phyloP scores from a whole-genome alignment of 1,140 invertebrate genomes.

The Ostrea edulis region DNA sequence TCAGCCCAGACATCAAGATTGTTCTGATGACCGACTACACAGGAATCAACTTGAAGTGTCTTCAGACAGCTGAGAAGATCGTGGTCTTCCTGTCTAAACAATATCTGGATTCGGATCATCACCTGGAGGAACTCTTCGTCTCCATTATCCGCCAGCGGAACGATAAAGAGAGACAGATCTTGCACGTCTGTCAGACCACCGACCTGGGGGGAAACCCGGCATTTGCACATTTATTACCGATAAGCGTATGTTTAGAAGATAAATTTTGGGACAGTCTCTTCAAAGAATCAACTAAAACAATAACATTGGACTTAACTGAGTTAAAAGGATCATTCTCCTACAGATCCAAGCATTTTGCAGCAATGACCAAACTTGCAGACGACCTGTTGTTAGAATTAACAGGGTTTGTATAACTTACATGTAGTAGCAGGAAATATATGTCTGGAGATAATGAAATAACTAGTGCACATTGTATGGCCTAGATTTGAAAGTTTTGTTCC shows the following conservation, averaged over 20 bases:
- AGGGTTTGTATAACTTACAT: not conserved
- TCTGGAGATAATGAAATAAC: not conserved
- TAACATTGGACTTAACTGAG: not conserved
- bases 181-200: constrained; percentile 52
- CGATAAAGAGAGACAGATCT: constrained; percentile 29
- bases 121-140: constrained; percentile 64
- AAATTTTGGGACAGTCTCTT: constrained; percentile 49
- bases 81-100: constrained; percentile 64
- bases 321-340: constrained; percentile 42
- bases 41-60: constrained; percentile 46
- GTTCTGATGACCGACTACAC: constrained; percentile 48
- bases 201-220: constrained; percentile 45
- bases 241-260: constrained; percentile 53
- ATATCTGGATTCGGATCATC: constrained; percentile 52
- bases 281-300: constrained; percentile 21
- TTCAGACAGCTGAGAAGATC: constrained; percentile 62
- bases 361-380: constrained; percentile 46
- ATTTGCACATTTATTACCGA: constrained; percentile 60
- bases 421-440: not conserved
- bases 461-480: not conserved
- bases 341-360: constrained; percentile 22
- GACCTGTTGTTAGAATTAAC: constrained; percentile 43
- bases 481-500: not conserved
- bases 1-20: constrained; percentile 41
- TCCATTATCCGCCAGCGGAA: constrained; percentile 62